Conservation (phyloP, 2,113 vertebrate species). For the Heterotis niloticus region DNA sequence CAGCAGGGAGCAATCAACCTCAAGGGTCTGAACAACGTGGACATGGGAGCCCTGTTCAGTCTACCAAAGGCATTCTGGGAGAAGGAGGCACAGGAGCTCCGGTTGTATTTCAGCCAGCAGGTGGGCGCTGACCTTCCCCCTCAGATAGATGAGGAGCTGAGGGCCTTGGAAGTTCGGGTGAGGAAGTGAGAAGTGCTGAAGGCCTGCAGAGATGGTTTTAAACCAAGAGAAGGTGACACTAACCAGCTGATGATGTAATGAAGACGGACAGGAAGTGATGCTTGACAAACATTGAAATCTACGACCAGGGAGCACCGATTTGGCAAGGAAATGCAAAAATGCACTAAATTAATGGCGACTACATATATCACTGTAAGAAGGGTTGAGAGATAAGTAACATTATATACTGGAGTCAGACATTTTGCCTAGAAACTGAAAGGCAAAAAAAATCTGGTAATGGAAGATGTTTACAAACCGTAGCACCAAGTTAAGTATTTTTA, state of each 20-base stretch:
- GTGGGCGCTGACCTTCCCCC: slow-evolving; percentile 77
- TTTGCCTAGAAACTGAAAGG: neutral
- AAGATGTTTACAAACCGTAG: slow-evolving; percentile 48
- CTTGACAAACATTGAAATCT: neutral
- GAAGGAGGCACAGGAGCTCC: slow-evolving; percentile 70
- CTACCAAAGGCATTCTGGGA: slow-evolving; percentile 72
- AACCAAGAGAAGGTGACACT: slow-evolving; percentile 21
- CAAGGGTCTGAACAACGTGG: slow-evolving; percentile 50
- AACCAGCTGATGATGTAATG: slow-evolving; percentile 8
- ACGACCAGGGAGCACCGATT: neutral
- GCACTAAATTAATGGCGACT: neutral
- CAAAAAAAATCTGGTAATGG: slow-evolving; percentile 23
- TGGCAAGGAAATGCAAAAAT: neutral
- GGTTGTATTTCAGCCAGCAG: slow-evolving; percentile 78
- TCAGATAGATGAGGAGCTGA: slow-evolving; percentile 74
- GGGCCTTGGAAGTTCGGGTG: slow-evolving; percentile 71
- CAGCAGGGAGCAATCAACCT: slow-evolving; percentile 63
- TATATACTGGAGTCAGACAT: too few species aligned
- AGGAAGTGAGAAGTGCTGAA: slow-evolving; percentile 48
- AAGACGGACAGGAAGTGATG: neutral
- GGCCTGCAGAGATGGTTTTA: slow-evolving; percentile 23
- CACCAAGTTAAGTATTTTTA: slow-evolving; percentile 36
- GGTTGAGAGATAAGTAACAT: too few species aligned
- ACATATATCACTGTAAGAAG: too few species aligned
- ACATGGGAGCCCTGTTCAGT: slow-evolving; percentile 61